Evolutionary conservation across 2,888 invertebrate genomes (phyloP), one percentile per base, ranked within the genome.

Genomic region (Ethmia dodecea): DNA sequence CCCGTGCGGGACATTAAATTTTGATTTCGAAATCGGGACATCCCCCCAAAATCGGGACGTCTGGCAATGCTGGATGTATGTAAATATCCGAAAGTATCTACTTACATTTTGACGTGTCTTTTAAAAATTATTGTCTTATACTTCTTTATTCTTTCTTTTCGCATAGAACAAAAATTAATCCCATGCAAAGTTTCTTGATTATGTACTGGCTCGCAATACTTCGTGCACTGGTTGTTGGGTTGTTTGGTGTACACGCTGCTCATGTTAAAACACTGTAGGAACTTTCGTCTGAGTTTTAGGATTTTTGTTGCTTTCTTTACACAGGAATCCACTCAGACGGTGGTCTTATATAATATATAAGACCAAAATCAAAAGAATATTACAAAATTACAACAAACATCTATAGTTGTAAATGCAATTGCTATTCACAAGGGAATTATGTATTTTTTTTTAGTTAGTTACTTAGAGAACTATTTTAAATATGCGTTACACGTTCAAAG

Each of bases 61-160:
- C n/a, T n/a, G n/a, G n/a, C n/a, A n/a, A n/a, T n/a, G n/a, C n/a
- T n/a, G n/a, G n/a, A n/a, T n/a, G n/a, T n/a, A n/a, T n/a, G n/a
- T n/a, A n/a, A n/a, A n/a, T n/a, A n/a, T n/a, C n/a, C n/a, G n/a
- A n/a, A n/a, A n/a, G n/a, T n/a, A n/a, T n/a, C n/a, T 63, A 83
- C 84, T 84, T 60, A 84, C 86, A 84, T 84, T 57, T 63, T 81
- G 38, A 64, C 46, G 53, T 74, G 62, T 74, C 63, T 70, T 74
- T 62, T 74, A 31, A 44, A 60, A 57, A 59, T 46, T 34, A 60
- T 51, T 64, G 68, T 73, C 69, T 72, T 86, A 36, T 68, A 69
- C 55, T 79, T 83, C 65, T 74, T 78, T 31, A 69, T 55, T 51
- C 71, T 78, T 53, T 78, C 68, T 45, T 69, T 79, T 72, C 73